Conservation (phyloP, 2,113 vertebrate species). For the Mobula birostris region DNA sequence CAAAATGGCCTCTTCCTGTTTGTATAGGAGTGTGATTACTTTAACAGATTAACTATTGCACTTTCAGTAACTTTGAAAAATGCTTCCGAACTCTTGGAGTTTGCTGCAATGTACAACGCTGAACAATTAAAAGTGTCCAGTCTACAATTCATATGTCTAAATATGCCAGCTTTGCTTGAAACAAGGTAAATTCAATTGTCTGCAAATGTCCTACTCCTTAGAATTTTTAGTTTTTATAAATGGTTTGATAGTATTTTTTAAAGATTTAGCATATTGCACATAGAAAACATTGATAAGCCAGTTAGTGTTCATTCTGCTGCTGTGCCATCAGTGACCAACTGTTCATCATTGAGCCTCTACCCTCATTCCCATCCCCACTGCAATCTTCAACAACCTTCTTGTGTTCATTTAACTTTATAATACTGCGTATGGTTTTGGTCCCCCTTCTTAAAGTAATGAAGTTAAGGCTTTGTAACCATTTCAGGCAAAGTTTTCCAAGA, state of each 20-base stretch:
- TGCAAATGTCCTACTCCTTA: background rate
- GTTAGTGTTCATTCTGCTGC: background rate
- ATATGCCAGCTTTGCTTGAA: slow-evolving; percentile 87
- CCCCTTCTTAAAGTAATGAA: no score
- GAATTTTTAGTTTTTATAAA: slow-evolving; percentile 2
- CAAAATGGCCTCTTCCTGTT: background rate
- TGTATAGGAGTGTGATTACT: background rate
- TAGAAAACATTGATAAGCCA: background rate
- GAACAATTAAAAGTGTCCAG: slow-evolving; percentile 89
- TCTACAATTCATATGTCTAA: slow-evolving; percentile 85
- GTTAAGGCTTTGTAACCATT: no score
- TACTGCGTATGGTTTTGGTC: no score
- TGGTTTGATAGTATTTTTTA: slow-evolving; percentile 32
- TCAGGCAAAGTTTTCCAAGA: no score
- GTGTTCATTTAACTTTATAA: no score
- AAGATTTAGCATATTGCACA: background rate
- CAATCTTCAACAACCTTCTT: background rate
- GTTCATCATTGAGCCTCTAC: background rate
- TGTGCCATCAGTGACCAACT: background rate
- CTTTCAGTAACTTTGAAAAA: slow-evolving; percentile 86
- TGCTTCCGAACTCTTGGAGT: slow-evolving; percentile 81
- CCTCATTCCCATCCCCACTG: background rate
- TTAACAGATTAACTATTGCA: slow-evolving; percentile 35
- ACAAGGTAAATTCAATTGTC: slow-evolving; percentile 63
- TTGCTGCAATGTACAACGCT: slow-evolving; percentile 81